phyloP scores from a whole-genome alignment of 2,113 vertebrate genomes.

The Poicephalus meyeri region DNA sequence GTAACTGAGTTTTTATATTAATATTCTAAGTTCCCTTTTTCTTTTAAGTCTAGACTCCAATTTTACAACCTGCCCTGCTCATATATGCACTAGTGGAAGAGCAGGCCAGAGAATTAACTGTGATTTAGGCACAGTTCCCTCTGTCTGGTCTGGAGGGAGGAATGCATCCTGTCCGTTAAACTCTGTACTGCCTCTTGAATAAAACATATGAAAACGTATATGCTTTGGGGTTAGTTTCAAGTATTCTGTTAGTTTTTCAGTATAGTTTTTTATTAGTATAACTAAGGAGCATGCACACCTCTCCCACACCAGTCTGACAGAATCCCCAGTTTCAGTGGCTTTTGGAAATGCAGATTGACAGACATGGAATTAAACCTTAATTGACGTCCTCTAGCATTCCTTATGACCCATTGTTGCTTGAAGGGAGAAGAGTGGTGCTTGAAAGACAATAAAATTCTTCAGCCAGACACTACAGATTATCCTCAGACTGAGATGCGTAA shows the following conservation, averaged over 20 bases:
- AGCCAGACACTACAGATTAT: not conserved
- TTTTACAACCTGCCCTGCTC: not conserved
- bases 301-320: not conserved
- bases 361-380: not conserved
- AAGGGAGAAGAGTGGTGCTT: not conserved
- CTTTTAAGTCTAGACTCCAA: not conserved
- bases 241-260: not conserved
- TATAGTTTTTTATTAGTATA: not conserved
- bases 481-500: not conserved
- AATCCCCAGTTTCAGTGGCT: not conserved
- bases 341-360: not conserved
- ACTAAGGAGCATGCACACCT: not conserved
- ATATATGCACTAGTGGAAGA: not conserved
- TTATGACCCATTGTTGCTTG: not conserved
- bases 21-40: not conserved
- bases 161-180: not conserved
- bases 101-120: not conserved
- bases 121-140: not conserved
- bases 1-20: not conserved
- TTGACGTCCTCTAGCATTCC: not conserved
- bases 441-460: not conserved
- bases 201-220: not conserved
- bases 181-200: not conserved
- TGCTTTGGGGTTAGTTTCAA: not conserved
- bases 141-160: not conserved